These are phyloP conservation scores for Chrysolina haemoptera DNA, from an alignment of 2,888 invertebrate species.

Conservation along the genomic window DNA sequence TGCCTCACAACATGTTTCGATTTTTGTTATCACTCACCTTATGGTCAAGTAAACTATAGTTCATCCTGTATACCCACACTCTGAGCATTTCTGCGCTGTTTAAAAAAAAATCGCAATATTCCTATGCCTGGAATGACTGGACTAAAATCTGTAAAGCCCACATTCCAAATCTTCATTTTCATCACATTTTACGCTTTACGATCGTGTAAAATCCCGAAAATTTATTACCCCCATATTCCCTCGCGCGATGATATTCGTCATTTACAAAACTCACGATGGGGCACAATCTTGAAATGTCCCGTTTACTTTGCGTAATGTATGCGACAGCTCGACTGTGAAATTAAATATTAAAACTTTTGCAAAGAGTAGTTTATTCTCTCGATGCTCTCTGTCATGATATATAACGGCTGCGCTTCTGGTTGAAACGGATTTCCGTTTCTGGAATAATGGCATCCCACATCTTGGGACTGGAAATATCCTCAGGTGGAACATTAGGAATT, in stretches of 20 bases:
- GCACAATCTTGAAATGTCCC: slow-evolving; percentile 15
- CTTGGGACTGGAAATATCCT: slow-evolving; percentile 3
- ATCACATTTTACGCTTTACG: slow-evolving; percentile 41
- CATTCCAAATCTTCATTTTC: slow-evolving; percentile 63
- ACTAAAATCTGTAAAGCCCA: slow-evolving; percentile 59
- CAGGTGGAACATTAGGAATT: neutral
- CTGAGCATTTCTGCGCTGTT: neutral
- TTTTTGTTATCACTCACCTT: no score
- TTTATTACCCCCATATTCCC: slow-evolving; percentile 57
- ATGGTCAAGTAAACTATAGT: no score
- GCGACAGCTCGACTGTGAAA: slow-evolving; percentile 60
- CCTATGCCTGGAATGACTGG: slow-evolving; percentile 48
- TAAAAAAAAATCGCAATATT: neutral
- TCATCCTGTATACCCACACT: no score
- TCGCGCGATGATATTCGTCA: slow-evolving; percentile 54
- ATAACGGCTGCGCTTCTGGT: neutral
- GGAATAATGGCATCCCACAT: slow-evolving; percentile 13
- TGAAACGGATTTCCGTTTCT: slow-evolving; percentile 10
- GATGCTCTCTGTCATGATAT: slow-evolving; percentile 9
- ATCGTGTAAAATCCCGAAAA: slow-evolving; percentile 45
- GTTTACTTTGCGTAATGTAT: slow-evolving; percentile 19
- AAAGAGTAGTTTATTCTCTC: slow-evolving; percentile 31
- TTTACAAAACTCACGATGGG: slow-evolving; percentile 40
- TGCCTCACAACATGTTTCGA: no score
- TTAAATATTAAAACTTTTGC: slow-evolving; percentile 62